Evolutionary conservation across 2,888 invertebrate species (phyloP), one percentile per base, ranked within the genome.

Genomic region (Agrilus biguttatus): DNA sequence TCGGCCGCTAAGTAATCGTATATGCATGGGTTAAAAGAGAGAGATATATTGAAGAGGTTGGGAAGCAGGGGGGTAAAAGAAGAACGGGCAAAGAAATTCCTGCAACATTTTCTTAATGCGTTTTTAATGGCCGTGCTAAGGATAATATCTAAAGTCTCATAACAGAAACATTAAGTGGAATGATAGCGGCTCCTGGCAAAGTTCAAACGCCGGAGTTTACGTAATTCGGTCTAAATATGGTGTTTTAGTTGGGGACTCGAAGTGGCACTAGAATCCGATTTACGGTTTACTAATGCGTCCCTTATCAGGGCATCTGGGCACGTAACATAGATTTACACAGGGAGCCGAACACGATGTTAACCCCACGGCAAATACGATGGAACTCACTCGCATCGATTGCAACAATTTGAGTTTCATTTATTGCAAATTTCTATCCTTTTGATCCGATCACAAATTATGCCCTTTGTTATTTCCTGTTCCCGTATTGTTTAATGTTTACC

Each of bases 201-300:
- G 49, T 49, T 49, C 45, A 48, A 47, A 51, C 49, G 49, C 47
- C 47, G 43, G 47, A 42, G 47, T 46, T 47, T 46, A 46, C 51
- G 45, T 50, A 47, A 52, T 51, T 52, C 49, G 47, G 46, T 49
- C 49, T 50, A 52, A 50, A 49, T 51, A 51, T 49, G 49, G 49
- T 51, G 49, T 48, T 45, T 49, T 45, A 41, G 44, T 46, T 45
- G 37, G 51, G 56, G 57, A 52, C 46, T 47, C 44, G 47, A 49
- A 51, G 54, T 55, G 52, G 50, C 53, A 58, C 58, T 57, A 58
- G 57, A 59, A 57, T 56, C 57, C 65, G 64, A 65, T 64, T 66
- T 65, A 66, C 65, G 65, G 61, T 63, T 63, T 65, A 63, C 65
- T 68, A 68, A 68, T 67, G 67, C 67, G 66, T 62, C 65, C 65